Evolutionary conservation across 1,140 invertebrate genomes (phyloP), one percentile per base, ranked within the genome.

Genomic region (Danaus melanippus): DNA sequence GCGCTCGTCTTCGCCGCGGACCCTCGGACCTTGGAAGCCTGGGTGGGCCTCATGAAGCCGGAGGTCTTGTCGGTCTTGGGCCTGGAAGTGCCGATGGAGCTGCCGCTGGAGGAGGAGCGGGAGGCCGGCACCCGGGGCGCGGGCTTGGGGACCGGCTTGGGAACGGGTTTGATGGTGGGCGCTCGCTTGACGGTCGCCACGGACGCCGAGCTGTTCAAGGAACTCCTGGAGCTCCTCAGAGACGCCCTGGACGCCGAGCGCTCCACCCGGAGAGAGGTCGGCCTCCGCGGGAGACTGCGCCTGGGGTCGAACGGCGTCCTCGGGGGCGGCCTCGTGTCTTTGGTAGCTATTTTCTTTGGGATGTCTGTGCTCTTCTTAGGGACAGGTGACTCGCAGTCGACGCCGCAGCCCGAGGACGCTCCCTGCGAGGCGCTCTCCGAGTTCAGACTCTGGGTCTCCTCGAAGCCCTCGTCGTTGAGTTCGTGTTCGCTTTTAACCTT

Each of bases 381-480:
- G n/a, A 74, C 88, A 1, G 90, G 89, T 8, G 87, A 86, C 46
- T 92, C 91, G 0, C 90, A 90, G 60, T 92, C 91, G 45, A 90
- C 91, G 64, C 93, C 93, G 66, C 89, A 91, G 0, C 91, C 91
- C 0, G 92, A 93, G 0, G 92, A 93, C 3, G 92, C 92, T 32
- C 92, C 93, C 58, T 94, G 93, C 46, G 94, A 95, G 1, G 93
- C 90, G 1, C 93, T 94, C 71, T 96, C 95, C 0, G 94, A 95
- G 47, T 95, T 93, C 17, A 95, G 85, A 46, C 87, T 95, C 61
- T 95, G 94, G 0, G 94, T 95, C 84, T 96, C 95, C 76, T 97
- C 95, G 70, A 96, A 96, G 8, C 95, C 95, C 88, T 96, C 95
- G 72, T 97, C 95, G 63, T 94, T 93, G 43, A 94, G 70, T 61